Percentiles rank a stretch among this genome's conserved stretches.
Conservation (phyloP, 2,113 vertebrate species). For the Corvus cornix region DNA sequence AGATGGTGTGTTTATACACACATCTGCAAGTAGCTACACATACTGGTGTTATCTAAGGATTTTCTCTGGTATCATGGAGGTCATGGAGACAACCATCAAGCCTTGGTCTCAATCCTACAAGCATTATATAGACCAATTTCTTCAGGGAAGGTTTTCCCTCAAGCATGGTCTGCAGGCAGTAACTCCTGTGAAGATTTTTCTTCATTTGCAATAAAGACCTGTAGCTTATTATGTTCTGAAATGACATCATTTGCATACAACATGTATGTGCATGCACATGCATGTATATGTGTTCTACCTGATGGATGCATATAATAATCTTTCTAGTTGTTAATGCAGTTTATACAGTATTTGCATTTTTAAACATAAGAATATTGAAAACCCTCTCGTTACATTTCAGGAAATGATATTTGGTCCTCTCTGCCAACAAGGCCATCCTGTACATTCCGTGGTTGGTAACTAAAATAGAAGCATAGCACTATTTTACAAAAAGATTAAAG, state of each 20-base stretch:
- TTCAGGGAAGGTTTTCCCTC: background rate
- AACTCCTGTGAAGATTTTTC: background rate
- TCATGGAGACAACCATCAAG: background rate
- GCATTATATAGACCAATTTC: background rate
- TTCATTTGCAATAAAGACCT: background rate
- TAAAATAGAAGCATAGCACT: slow-evolving; percentile 35
- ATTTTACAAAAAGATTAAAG: slow-evolving; percentile 72
- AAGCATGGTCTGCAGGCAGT: background rate
- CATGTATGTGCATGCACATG: slow-evolving; percentile 58
- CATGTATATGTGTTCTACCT: slow-evolving; percentile 5
- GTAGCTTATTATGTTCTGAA: background rate
- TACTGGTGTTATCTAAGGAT: background rate
- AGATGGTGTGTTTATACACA: background rate
- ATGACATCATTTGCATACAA: background rate
- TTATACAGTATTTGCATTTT: slow-evolving; percentile 17
- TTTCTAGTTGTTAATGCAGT: background rate
- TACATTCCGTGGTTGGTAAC: slow-evolving; percentile 43
- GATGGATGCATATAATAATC: slow-evolving; percentile 16
- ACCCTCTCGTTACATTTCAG: slow-evolving; percentile 19
- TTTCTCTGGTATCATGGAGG: background rate
- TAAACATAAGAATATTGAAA: slow-evolving; percentile 58
- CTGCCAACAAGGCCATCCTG: slow-evolving; percentile 57
- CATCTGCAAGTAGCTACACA: background rate
- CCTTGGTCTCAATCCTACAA: background rate
- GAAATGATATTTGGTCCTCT: slow-evolving; percentile 71